Conservation (phyloP, 2,113 vertebrate species). For the Tympanuchus pallidicinctus region DNA sequence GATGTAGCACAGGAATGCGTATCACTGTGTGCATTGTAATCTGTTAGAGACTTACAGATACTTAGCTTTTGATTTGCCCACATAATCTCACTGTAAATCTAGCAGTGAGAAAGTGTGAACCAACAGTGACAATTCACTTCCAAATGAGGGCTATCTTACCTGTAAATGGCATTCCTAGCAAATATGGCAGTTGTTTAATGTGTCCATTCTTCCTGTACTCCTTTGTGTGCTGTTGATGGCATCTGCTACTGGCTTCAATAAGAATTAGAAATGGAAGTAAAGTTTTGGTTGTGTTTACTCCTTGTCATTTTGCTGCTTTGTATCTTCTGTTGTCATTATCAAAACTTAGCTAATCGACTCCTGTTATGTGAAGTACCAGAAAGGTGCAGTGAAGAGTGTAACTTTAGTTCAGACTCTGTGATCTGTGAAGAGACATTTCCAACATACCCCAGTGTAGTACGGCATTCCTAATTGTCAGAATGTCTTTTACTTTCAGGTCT, state of each 20-base stretch:
- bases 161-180: neutral
- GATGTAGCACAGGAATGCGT: neutral
- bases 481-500: neutral
- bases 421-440: neutral
- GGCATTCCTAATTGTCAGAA: neutral
- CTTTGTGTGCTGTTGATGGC: neutral
- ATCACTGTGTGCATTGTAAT: neutral
- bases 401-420: neutral
- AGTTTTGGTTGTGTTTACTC: neutral
- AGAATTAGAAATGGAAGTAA: neutral
- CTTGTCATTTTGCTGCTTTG: neutral
- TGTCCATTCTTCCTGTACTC: neutral
- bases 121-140: neutral
- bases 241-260: neutral
- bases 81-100: neutral
- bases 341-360: neutral
- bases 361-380: neutral
- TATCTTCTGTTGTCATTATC: neutral
- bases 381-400: neutral
- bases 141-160: neutral
- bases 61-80: neutral
- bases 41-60: neutral
- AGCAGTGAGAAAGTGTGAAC: neutral
- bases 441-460: too few species aligned
- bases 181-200: neutral